Percentiles rank a stretch among this genome's conserved stretches.
Conservation (phyloP, 2,888 invertebrate genomes). For the Brenthis hecate region DNA sequence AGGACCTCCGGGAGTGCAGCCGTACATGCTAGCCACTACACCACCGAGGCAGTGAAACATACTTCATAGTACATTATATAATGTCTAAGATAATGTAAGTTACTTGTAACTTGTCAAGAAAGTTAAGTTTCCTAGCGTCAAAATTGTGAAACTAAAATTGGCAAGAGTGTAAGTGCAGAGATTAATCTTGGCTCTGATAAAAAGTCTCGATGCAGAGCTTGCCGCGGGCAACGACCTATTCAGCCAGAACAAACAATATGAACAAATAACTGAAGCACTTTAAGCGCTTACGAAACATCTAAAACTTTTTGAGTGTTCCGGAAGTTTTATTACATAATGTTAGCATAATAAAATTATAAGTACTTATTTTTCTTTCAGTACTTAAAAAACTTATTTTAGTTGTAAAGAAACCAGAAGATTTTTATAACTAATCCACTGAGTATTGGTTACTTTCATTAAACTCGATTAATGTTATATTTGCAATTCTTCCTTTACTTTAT, state of each 20-base stretch:
- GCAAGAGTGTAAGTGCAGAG: constrained; percentile 25
- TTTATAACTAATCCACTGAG: no score
- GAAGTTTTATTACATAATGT: background rate
- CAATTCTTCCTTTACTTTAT: no score
- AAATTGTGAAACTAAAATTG: constrained; percentile 27
- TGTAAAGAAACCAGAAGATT: no score
- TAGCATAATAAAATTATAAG: background rate
- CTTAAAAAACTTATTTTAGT: no score
- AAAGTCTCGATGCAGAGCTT: constrained; percentile 31
- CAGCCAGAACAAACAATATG: constrained; percentile 54
- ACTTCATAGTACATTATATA: background rate
- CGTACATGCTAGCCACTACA: no score
- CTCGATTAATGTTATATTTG: no score
- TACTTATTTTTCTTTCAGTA: no score
- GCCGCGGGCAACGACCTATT: constrained; percentile 55
- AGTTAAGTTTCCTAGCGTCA: constrained; percentile 1
- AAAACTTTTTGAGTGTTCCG: background rate
- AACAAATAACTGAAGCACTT: constrained; percentile 42
- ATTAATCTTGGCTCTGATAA: constrained; percentile 30
- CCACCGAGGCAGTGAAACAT: no score
- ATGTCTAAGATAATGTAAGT: background rate
- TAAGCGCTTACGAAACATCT: constrained; percentile 27
- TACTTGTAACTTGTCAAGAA: constrained; percentile 5
- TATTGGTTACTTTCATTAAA: no score
- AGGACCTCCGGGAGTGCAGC: no score